Percentiles rank a stretch among this genome's conserved stretches.
These are phyloP conservation scores for Manis javanica DNA, from an alignment of 2,797 vertebrate species.

Conservation along the genomic window DNA sequence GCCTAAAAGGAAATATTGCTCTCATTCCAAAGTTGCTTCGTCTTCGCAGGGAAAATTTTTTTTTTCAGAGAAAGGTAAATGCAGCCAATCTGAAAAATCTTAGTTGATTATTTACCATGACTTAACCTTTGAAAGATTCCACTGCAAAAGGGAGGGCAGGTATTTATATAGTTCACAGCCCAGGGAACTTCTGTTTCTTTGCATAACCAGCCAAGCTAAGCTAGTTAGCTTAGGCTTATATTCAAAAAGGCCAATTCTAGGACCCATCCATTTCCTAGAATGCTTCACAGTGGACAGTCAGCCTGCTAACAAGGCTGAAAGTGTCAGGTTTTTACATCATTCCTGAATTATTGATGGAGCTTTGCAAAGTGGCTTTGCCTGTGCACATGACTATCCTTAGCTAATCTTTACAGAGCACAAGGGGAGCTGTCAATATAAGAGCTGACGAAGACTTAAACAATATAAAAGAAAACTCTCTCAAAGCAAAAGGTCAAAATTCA, in stretches of 20 bases:
- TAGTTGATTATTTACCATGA: conserved; percentile 87
- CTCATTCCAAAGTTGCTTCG: conserved; percentile 65
- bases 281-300: neutral
- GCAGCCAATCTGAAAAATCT: conserved; percentile 83
- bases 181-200: neutral
- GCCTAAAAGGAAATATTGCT: conserved; percentile 62
- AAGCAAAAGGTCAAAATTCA: neutral
- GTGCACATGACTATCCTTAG: neutral
- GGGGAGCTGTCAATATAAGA: neutral
- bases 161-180: conserved; percentile 71
- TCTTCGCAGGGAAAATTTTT: conserved; percentile 65
- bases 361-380: conserved; percentile 11
- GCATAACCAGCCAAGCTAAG: conserved; percentile 19
- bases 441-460: neutral
- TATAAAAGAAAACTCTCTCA: neutral
- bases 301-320: neutral
- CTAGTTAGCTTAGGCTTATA: neutral
- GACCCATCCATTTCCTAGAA: neutral
- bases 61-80: conserved; percentile 81
- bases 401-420: neutral
- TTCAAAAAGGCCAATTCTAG: neutral
- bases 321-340: neutral
- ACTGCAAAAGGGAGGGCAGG: conserved; percentile 61
- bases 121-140: conserved; percentile 83
- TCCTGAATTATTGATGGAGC: neutral